phyloP scores from a whole-genome alignment of 2,888 invertebrate species.

The Polymixis lichenea region DNA sequence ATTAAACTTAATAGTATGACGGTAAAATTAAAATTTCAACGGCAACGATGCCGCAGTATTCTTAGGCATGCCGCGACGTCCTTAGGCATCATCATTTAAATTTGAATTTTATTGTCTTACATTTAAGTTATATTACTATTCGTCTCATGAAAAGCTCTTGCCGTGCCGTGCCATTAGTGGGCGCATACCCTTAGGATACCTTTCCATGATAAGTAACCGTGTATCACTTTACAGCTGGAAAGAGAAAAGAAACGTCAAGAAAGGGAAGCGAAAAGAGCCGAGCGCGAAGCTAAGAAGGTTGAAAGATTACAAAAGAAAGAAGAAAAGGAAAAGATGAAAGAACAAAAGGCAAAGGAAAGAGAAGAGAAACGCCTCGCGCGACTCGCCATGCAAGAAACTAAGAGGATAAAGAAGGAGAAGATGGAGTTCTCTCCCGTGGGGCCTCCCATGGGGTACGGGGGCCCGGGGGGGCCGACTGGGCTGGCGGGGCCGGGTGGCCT shows the following conservation, averaged over 20 bases:
- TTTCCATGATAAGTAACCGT: neutral
- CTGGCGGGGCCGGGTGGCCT: conserved; percentile 14
- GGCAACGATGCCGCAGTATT: too few relatives aligned
- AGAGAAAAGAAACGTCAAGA: conserved; percentile 90
- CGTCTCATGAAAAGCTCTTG: too few relatives aligned
- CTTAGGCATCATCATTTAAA: too few relatives aligned
- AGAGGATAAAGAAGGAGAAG: conserved; percentile 83
- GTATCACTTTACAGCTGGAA: conserved; percentile 79
- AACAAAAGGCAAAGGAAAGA: conserved; percentile 86
- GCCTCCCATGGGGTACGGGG: conserved; percentile 64
- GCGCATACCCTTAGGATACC: too few relatives aligned
- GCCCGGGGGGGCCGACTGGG: conserved; percentile 19
- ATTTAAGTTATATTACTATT: too few relatives aligned
- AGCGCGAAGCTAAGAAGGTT: conserved; percentile 85
- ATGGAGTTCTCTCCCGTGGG: conserved; percentile 71
- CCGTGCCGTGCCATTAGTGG: too few relatives aligned
- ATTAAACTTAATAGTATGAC: too few relatives aligned
- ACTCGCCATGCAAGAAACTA: conserved; percentile 85
- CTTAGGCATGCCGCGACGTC: too few relatives aligned
- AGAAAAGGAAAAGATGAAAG: conserved; percentile 87
- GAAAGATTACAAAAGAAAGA: conserved; percentile 88
- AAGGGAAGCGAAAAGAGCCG: conserved; percentile 86
- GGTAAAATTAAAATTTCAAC: too few relatives aligned
- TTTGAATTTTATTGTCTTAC: too few relatives aligned
- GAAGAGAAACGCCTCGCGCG: conserved; percentile 86